These are phyloP conservation scores for Pandemis corylana DNA, from an alignment of 2,888 invertebrate genomes.

Conservation along the genomic window DNA sequence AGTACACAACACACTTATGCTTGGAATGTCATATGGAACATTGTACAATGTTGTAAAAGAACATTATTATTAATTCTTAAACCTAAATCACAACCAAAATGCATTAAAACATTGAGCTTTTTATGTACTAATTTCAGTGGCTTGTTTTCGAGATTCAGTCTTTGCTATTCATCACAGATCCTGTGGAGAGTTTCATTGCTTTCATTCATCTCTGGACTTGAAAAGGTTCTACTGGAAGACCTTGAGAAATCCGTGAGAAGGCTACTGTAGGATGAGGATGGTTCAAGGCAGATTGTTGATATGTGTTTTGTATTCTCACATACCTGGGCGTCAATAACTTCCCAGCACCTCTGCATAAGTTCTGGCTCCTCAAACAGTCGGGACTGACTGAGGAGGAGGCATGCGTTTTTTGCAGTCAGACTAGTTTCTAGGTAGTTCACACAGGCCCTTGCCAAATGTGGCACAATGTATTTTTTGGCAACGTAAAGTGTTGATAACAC, in stretches of 20 bases:
- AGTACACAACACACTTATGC: conserved; percentile 28
- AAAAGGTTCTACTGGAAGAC: conserved; percentile 71
- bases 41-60: conserved; percentile 44
- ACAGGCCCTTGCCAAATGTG: conserved; percentile 96
- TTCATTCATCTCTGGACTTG: conserved; percentile 72
- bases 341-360: conserved; percentile 98
- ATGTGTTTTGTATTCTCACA: conserved; percentile 84
- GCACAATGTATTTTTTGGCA: conserved; percentile 98
- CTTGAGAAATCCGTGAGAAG: conserved; percentile 74
- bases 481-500: conserved; percentile 97
- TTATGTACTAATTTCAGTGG: conserved; percentile 32
- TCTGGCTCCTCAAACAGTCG: conserved; percentile 98
- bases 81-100: conserved; percentile 78
- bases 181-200: conserved; percentile 67
- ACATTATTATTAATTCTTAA: conserved; percentile 52
- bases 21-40: conserved; percentile 29
- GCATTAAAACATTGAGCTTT: conserved; percentile 40
- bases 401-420: conserved; percentile 98
- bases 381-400: conserved; percentile 97
- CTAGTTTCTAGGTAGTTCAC: conserved; percentile 98
- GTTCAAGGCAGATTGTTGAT: conserved; percentile 70
- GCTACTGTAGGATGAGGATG: conserved; percentile 77
- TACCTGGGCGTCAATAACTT: conserved; percentile 98
- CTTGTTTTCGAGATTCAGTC: conserved; percentile 25
- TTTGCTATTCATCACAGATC: conserved; percentile 58